Evolutionary conservation across 1,140 invertebrate species (phyloP).

Genomic region (Anadara kagoshimensis): DNA sequence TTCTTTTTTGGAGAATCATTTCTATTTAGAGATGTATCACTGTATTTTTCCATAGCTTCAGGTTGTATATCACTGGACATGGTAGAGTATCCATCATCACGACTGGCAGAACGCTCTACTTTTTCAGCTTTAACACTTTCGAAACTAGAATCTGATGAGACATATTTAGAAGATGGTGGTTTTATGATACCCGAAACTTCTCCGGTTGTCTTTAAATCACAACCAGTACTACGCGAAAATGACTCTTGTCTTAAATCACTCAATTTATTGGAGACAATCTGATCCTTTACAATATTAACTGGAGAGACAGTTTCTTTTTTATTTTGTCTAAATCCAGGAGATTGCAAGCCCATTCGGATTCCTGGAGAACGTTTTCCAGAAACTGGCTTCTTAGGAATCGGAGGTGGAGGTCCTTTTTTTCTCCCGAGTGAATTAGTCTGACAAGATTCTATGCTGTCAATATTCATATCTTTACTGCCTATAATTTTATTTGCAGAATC

Average conservation of each 20-base stretch:
- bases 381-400: conserved; percentile 34
- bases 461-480: no score
- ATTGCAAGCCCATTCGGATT: conserved; percentile 39
- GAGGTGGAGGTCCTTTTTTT: conserved; percentile 37
- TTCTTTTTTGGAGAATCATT: not conserved
- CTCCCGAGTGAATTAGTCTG: conserved; percentile 6
- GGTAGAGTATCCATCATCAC: conserved; percentile 91
- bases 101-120: conserved; percentile 78
- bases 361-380: conserved; percentile 31
- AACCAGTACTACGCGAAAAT: conserved; percentile 20
- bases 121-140: conserved; percentile 47
- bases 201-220: not conserved
- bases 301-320: conserved; percentile 7
- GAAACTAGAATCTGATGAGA: conserved; percentile 59
- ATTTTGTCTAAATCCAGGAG: conserved; percentile 36
- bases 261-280: not conserved
- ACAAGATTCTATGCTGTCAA: conserved; percentile 19
- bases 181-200: not conserved
- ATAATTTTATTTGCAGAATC: no score
- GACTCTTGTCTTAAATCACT: conserved; percentile 31
- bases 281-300: not conserved
- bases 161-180: conserved; percentile 34
- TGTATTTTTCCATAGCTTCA: conserved; percentile 61
- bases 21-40: conserved; percentile 31
- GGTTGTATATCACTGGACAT: conserved; percentile 90